Evolutionary conservation across 1,140 invertebrate species (phyloP), one percentile per base, ranked within the genome.

Genomic region (Chrysoperla carnea): DNA sequence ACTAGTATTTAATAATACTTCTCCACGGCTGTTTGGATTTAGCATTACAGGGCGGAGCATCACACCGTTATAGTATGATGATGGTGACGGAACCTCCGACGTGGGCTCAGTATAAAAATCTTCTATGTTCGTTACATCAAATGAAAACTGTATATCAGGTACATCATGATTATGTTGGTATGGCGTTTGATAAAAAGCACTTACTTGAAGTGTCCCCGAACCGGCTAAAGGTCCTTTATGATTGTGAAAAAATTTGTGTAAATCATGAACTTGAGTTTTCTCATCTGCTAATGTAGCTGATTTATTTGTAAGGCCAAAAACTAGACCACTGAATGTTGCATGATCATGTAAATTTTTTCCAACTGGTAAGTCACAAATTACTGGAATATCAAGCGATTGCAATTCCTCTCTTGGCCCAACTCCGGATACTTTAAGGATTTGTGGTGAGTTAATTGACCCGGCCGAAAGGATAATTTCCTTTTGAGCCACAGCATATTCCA

Each of bases 311-410:
- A 75, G 35, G 41, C 59, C 62, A 42, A 70, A 69, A 0, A 76
- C 60, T 0, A 74, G 54, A 12, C 73, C 67, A 48, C 68, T 65
- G n/a, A 66, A 68, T 0, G 72, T 73, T 0, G 48, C 64, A 52
- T 89, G 85, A 57, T 87, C 83, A 51, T 85, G 81, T 1, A 90
- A 61, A 59, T 89, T 89, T 29, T 80, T 61, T 0, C 87, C 86
- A 31, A 73, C 79, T 29, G 60, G 66, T 8, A 76, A 56, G 55
- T 80, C 67, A 48, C 73, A 58, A n/a, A 78, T 59, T 0, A 78
- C 65, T 23, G 67, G 57, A 36, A 56, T 52, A 6, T 48, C 72
- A 50, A 64, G 67, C 58, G 61, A 67, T 63, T 57, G 44, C 12
- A 72, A 51, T 45, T 79, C 69, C 33, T 75, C 57, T 43, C 60